phyloP scores from a whole-genome alignment of 2,888 invertebrate species.

The Parochlus steinenii region DNA sequence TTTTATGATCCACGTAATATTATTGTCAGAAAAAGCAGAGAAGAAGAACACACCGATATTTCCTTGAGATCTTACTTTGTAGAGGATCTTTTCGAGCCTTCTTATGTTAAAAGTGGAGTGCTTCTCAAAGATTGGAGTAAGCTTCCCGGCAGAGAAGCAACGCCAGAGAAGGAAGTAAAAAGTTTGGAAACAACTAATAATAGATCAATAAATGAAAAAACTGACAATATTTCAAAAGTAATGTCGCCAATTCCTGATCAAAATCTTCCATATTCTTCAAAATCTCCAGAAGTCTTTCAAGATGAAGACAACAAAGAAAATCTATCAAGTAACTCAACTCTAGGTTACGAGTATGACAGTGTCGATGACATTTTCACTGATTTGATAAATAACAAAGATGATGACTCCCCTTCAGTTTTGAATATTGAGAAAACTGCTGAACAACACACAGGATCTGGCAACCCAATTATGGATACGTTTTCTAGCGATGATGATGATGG shows the following conservation, averaged over 20 bases:
- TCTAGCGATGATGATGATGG: too few species aligned
- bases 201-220: constrained; percentile 1
- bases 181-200: neutral
- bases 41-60: neutral
- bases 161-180: constrained; percentile 26
- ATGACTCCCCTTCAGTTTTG: too few species aligned
- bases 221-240: neutral
- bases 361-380: too few species aligned
- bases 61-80: constrained; percentile 30
- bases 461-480: too few species aligned
- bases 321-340: too few species aligned
- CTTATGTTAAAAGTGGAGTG: constrained; percentile 28
- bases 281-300: neutral
- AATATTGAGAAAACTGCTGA: too few species aligned
- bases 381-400: too few species aligned
- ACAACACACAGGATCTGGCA: too few species aligned
- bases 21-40: neutral
- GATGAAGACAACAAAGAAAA: too few species aligned
- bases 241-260: neutral
- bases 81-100: constrained; percentile 31
- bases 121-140: constrained; percentile 42
- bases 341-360: too few species aligned
- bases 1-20: neutral
- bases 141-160: constrained; percentile 44
- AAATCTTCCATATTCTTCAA: neutral